Percentiles rank a stretch among this genome's conserved stretches.
These are phyloP conservation scores for Pipra filicauda DNA, from an alignment of 2,113 vertebrate species.

Conservation along the genomic window DNA sequence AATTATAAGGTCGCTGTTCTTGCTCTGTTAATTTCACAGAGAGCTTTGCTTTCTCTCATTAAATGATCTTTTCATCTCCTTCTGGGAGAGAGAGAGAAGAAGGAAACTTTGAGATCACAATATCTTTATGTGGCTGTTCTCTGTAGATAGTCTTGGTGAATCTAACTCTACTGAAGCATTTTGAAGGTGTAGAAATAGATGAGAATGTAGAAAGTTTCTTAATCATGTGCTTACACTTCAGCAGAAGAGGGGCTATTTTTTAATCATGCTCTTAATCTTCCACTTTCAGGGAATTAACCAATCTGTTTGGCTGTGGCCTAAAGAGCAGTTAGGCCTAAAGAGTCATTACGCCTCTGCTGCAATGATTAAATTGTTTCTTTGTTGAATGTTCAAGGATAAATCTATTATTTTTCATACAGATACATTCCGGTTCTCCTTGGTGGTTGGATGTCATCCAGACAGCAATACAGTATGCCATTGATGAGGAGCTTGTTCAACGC, in stretches of 20 bases:
- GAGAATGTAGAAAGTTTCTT: not conserved
- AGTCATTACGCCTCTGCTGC: not conserved
- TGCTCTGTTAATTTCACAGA: not conserved
- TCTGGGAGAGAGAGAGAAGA: not conserved
- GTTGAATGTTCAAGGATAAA: not conserved
- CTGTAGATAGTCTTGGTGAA: not conserved
- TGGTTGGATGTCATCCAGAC: conserved; percentile 92
- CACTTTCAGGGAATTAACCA: not conserved
- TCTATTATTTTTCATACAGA: conserved; percentile 50
- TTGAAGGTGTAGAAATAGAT: not conserved
- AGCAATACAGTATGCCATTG: conserved; percentile 82
- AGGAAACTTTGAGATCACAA: not conserved
- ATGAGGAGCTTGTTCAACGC: conserved; percentile 91
- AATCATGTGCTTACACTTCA: not conserved
- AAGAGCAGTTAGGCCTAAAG: not conserved
- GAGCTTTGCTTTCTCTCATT: not conserved
- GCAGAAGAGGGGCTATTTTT: not conserved
- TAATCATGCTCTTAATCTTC: not conserved
- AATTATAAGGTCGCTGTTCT: not conserved
- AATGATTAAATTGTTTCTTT: not conserved
- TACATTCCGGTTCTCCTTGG: conserved; percentile 84
- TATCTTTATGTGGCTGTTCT: not conserved
- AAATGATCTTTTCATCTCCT: not conserved
- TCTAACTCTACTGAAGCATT: not conserved
- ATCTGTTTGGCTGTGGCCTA: not conserved